Evolutionary conservation across 2,888 invertebrate species (phyloP).

Genomic region (Spisula subtruncata): DNA sequence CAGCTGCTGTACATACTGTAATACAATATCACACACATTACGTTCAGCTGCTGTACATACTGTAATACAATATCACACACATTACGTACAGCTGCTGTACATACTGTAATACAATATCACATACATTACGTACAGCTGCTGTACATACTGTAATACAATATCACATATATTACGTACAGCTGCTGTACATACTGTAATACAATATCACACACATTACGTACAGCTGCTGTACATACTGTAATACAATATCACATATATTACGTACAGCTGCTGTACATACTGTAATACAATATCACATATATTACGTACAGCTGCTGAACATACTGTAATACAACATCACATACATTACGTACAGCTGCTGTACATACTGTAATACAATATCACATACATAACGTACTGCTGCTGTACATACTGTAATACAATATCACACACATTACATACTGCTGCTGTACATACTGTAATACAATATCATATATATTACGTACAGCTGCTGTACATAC

Average conservation of each 20-base stretch:
- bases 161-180: background rate
- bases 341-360: too few relatives aligned
- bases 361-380: background rate
- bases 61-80: background rate
- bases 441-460: too few relatives aligned
- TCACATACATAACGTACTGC: background rate
- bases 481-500: too few relatives aligned
- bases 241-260: background rate
- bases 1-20: too few relatives aligned
- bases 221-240: too few relatives aligned
- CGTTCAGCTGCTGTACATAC: too few relatives aligned
- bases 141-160: background rate
- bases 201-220: background rate
- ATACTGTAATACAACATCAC: background rate
- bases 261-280: too few relatives aligned
- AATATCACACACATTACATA: background rate
- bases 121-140: too few relatives aligned
- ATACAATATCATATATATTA: background rate
- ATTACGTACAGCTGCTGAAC: too few relatives aligned
- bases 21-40: background rate
- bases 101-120: background rate
- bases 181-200: background rate
- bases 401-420: background rate
- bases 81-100: too few relatives aligned
- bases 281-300: background rate